A percentile compares a stretch with the other conserved stretches of the same genome.
These are phyloP conservation scores for Masnerella sp. DNA, from an alignment of 2,888 invertebrate species.

Conservation along the genomic window DNA sequence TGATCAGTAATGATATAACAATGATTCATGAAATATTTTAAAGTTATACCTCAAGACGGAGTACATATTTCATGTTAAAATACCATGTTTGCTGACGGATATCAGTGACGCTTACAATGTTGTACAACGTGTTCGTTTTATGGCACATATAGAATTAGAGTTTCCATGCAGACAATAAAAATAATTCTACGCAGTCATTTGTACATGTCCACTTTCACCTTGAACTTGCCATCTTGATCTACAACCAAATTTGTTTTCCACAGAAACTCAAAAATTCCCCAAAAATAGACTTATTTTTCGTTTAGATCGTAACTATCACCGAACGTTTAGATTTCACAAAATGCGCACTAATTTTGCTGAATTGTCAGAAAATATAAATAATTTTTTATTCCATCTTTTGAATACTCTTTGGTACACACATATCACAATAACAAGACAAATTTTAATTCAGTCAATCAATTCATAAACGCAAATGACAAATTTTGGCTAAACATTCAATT, in stretches of 20 bases:
- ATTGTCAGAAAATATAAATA: conserved; percentile 67
- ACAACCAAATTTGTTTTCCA: too few species aligned
- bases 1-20: conserved; percentile 46
- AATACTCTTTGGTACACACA: conserved; percentile 77
- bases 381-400: conserved; percentile 61
- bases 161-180: conserved; percentile 77
- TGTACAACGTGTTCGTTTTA: conserved; percentile 63
- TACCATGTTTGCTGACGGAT: conserved; percentile 64
- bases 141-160: conserved; percentile 77
- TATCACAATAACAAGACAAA: conserved; percentile 76
- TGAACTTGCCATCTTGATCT: too few species aligned
- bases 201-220: conserved; percentile 66
- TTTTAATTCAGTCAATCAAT: conserved; percentile 73
- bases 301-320: too few species aligned
- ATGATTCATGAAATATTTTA: conserved; percentile 48
- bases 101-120: conserved; percentile 64
- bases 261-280: too few species aligned
- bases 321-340: too few species aligned
- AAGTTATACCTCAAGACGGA: conserved; percentile 38
- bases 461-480: conserved; percentile 67
- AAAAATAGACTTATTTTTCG: too few species aligned
- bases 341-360: conserved; percentile 15
- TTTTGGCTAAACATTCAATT: conserved; percentile 64
- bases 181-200: conserved; percentile 77
- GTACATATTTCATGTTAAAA: conserved; percentile 34